phyloP scores from a whole-genome alignment of 2,888 invertebrate genomes.

The Sesamia inferens region DNA sequence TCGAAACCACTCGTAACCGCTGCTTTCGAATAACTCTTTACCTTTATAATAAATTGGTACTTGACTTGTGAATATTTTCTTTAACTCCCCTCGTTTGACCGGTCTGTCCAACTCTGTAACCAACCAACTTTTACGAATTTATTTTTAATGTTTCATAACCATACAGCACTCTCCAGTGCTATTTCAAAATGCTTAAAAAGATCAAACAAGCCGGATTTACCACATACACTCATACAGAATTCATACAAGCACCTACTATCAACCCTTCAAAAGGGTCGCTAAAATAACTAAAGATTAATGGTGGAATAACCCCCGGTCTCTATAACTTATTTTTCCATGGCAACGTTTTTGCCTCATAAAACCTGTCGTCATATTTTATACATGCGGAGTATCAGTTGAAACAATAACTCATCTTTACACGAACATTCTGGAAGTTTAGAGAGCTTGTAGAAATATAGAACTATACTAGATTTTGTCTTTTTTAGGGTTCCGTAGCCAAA shows the following conservation, averaged over 20 bases:
- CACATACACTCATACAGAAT: constrained; percentile 22
- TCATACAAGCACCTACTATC: constrained; percentile 3
- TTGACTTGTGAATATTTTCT: not conserved
- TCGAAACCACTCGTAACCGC: no score
- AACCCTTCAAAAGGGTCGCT: constrained; percentile 24
- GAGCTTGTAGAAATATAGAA: constrained; percentile 38
- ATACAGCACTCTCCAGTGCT: not conserved
- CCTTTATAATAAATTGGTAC: not conserved
- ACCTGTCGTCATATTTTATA: constrained; percentile 35
- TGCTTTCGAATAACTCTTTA: not conserved
- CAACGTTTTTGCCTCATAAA: constrained; percentile 22
- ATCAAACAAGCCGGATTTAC: not conserved
- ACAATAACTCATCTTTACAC: constrained; percentile 48
- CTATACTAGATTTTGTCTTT: constrained; percentile 14
- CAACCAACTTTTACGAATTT: not conserved
- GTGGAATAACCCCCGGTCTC: constrained; percentile 9
- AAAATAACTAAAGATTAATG: constrained; percentile 36
- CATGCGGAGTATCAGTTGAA: constrained; percentile 8
- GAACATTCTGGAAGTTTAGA: constrained; percentile 39
- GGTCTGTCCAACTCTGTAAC: no score
- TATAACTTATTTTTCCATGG: constrained; percentile 21
- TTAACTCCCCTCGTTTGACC: not conserved
- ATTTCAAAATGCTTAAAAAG: constrained; percentile 20
- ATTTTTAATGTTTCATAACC: constrained; percentile 1
- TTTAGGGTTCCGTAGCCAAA: no score